A percentile compares a stretch with the other conserved stretches of the same genome.
Evolutionary conservation across 2,113 vertebrate genomes (phyloP).

Genomic region (Erythrolamprus reginae): DNA sequence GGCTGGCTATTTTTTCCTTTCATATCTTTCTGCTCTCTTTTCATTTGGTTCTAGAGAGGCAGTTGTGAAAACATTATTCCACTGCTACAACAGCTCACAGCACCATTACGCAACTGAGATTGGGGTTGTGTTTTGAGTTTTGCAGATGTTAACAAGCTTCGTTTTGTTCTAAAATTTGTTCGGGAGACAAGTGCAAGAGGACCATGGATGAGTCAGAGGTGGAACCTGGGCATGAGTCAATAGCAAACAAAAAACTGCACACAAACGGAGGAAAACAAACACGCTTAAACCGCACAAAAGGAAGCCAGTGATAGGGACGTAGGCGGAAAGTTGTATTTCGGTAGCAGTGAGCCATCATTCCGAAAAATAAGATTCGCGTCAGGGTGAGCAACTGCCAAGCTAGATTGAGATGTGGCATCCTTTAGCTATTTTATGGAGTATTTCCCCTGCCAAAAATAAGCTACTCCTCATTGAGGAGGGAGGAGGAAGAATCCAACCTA

Average conservation of each 20-base stretch:
- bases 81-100: constrained; percentile 27
- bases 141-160: neutral
- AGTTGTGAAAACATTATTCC: constrained; percentile 8
- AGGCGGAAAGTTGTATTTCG: neutral
- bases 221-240: neutral
- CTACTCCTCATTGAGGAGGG: neutral
- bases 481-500: neutral
- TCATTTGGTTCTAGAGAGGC: constrained; percentile 15
- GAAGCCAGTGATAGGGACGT: neutral
- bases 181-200: neutral
- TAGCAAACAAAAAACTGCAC: neutral
- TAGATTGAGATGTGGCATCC: neutral
- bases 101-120: constrained; percentile 10
- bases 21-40: neutral
- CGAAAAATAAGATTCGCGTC: neutral
- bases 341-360: neutral
- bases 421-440: neutral
- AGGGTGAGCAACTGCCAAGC: neutral
- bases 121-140: constrained; percentile 28
- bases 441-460: neutral
- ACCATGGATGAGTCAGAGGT: neutral
- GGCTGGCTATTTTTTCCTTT: neutral
- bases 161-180: neutral
- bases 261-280: neutral
- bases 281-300: neutral